These are phyloP conservation scores for Lithophane semibrunnea DNA, from an alignment of 2,888 invertebrate genomes.

Conservation along the genomic window DNA sequence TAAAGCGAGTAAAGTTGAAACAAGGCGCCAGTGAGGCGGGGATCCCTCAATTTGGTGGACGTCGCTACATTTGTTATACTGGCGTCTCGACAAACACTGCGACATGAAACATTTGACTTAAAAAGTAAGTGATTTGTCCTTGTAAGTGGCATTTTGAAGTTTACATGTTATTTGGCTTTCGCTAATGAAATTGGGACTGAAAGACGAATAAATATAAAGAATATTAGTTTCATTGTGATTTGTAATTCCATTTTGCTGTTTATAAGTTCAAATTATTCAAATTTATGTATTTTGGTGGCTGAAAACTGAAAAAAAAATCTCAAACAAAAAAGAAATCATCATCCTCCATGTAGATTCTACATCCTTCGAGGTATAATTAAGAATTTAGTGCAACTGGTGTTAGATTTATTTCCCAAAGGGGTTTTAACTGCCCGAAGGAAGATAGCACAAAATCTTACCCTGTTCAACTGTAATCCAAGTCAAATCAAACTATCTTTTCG, in stretches of 20 bases:
- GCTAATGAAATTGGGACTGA: neutral
- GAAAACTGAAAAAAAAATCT: neutral
- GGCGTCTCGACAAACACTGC: constrained; percentile 28
- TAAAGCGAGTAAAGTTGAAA: constrained; percentile 29
- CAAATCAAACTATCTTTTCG: neutral
- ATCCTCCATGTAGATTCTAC: neutral
- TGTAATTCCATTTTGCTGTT: neutral
- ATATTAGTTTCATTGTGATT: neutral
- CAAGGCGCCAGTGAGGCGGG: constrained; percentile 33
- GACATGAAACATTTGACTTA: constrained; percentile 25
- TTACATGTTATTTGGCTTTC: neutral
- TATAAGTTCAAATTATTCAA: neutral
- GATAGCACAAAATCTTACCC: neutral
- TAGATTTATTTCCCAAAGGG: neutral
- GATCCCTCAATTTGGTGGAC: constrained; percentile 41
- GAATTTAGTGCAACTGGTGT: no score
- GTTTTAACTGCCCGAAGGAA: no score
- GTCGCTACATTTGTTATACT: constrained; percentile 29
- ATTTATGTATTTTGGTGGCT: neutral
- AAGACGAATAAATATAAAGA: neutral
- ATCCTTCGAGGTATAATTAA: neutral
- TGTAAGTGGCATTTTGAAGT: constrained; percentile 1
- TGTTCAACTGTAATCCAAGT: neutral
- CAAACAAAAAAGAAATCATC: neutral
- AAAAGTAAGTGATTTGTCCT: constrained; percentile 10